Evolutionary conservation across 2,888 invertebrate species (phyloP), one percentile per base, ranked within the genome.

Genomic region (Argyresthia albistria): DNA sequence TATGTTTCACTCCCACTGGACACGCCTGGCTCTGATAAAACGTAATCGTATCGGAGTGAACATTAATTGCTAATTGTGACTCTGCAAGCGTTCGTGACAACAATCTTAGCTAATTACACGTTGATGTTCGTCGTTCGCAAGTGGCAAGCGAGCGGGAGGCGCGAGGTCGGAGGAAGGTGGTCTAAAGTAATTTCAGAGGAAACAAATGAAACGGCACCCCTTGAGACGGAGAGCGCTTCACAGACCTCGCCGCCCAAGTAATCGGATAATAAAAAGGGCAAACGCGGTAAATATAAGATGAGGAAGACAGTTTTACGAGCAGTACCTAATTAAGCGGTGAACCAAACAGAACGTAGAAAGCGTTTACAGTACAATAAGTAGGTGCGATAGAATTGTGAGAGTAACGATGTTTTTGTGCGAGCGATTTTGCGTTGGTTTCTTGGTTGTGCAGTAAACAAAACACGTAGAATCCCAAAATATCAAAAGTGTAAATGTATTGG

Each of bases 251-350:
- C 69, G 83, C 84, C 83, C 81, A 79, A 80, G 86, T 87, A 86
- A 87, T 87, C 87, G 87, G 79, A 86, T 87, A 87, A 86, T 87
- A 87, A 87, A 87, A 87, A 86, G 87, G 87, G 86, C 86, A 82
- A 86, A 84, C 84, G 84, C 83, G 84, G 86, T 87, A 87, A 87
- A 87, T 87, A 87, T 86, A 84, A 86, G 87, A 87, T 86, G 87
- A 87, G 86, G 82, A 86, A 87, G 87, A 87, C 87, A 87, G 87
- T 87, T 87, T 87, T 87, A 87, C 87, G 87, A 87, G 76, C 82
- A 72, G 73, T 77, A 80, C 83, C 87, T 87, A 87, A 87, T 87
- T 87, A 87, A 87, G 87, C 80, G 86, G 86, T 80, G 80, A 83
- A 79, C 80, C 76, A 79, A 79, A 79, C 76, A 81, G 76, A 79